Evolutionary conservation across 2,888 invertebrate species (phyloP), one percentile per base, ranked within the genome.

Genomic region (Cheilosia impressa): DNA sequence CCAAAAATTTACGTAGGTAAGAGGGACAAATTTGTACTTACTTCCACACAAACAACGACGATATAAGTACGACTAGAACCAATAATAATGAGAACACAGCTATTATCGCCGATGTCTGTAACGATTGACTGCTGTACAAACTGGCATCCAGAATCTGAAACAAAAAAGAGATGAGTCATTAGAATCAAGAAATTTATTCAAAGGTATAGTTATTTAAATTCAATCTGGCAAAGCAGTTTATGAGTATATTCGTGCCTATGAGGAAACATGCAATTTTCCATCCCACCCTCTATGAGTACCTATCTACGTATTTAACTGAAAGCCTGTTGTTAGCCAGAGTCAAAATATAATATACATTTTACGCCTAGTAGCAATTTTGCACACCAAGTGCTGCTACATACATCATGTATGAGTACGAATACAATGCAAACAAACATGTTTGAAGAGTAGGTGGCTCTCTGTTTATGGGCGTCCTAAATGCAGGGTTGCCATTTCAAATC

Each of bases 141-240:
- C 96, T 96, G 88, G 96, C 96, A 93, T 97, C 96, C 93, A 97
- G 95, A 93, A 96, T 96, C 97, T 97, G 96, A 9, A 95, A 95
- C 88, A 89, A 90, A 92, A 91, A 91, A 88, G 88, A 80, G 78
- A 72, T 82, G 62, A 77, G 31, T 47, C 7, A 65, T 19, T 19
- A 72, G 10, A 38, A 27, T 45, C 13, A 19, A 22, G 15, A 17
- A 17, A 7, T 22, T 9, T 10, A 45, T 7, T 45, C 17, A 10
- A 50, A 5, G 5, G 3, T 31, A n/a, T n/a, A 2, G 31, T 31
- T 52, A 17, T 22, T 52, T 15, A 52, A 52, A 52, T 27, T 52
- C 22, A 15, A 22, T 24, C 15, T 52, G 13, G 19, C 43, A 4
- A 2, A 2, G n/a, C 1, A 3, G n/a, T 0, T 2, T 9, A 27